These are phyloP conservation scores for Tyto alba DNA, from an alignment of 2,113 vertebrate genomes.

Conservation along the genomic window DNA sequence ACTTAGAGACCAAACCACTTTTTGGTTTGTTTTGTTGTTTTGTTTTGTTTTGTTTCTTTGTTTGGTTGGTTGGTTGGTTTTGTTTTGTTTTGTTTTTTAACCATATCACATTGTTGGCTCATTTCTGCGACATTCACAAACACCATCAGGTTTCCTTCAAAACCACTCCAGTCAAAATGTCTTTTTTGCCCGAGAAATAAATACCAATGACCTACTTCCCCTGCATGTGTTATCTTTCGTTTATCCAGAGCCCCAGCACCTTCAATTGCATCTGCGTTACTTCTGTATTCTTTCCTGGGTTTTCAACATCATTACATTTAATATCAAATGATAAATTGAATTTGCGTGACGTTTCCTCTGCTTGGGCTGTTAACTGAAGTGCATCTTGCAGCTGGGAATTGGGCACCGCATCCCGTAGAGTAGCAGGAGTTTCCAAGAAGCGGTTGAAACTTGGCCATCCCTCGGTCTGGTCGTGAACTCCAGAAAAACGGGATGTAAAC, in stretches of 20 bases:
- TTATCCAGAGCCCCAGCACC: background rate
- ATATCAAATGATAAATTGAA: background rate
- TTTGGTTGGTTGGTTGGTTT: no score
- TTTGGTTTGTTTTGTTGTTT: background rate
- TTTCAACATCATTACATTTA: background rate
- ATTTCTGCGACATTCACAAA: background rate
- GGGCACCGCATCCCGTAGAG: fast-evolving
- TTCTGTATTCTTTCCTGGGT: background rate
- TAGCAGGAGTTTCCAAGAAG: background rate
- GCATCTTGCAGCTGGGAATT: background rate
- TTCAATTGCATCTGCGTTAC: background rate
- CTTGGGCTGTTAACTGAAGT: background rate
- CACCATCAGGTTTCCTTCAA: background rate
- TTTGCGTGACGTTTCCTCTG: fast-evolving
- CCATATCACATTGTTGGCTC: background rate
- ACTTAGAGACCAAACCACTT: background rate
- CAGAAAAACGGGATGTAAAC: background rate
- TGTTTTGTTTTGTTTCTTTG: background rate
- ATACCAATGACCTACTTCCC: background rate
- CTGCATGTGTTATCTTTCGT: background rate
- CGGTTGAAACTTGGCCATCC: background rate
- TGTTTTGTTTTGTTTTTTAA: background rate
- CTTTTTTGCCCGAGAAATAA: background rate
- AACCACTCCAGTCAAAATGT: background rate
- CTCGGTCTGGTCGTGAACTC: background rate